These are phyloP conservation scores for Neostethus bicornis DNA, from an alignment of 2,797 vertebrate genomes.

Conservation along the genomic window DNA sequence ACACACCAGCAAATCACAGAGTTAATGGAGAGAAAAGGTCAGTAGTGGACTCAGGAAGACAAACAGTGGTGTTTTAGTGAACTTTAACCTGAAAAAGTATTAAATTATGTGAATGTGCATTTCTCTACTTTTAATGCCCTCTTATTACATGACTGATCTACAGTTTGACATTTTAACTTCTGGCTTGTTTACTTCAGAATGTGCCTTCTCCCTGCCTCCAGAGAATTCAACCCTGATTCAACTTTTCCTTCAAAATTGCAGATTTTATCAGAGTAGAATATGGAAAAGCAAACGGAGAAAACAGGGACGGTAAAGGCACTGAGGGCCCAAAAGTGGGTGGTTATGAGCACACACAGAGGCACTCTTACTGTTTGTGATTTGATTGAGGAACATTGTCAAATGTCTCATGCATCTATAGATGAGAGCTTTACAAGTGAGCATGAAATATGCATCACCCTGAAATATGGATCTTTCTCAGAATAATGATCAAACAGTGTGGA, in stretches of 20 bases:
- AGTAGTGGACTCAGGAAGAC: too few relatives aligned
- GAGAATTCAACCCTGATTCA: conserved; percentile 34
- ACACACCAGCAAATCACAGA: too few relatives aligned
- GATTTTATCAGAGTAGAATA: conserved; percentile 18
- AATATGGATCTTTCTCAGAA: conserved; percentile 62
- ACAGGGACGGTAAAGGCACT: conserved; percentile 19
- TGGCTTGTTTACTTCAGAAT: neutral
- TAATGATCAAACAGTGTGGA: conserved; percentile 62
- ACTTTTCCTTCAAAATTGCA: conserved; percentile 12
- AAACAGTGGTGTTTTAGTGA: too few relatives aligned
- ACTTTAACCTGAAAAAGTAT: too few relatives aligned
- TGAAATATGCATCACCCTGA: conserved; percentile 71
- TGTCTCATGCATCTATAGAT: conserved; percentile 65
- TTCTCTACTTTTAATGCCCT: neutral
- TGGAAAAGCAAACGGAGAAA: conserved; percentile 10
- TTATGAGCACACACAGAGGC: conserved; percentile 33
- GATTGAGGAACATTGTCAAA: conserved; percentile 58
- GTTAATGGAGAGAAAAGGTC: too few relatives aligned
- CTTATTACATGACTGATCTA: conserved; percentile 4
- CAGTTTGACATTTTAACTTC: conserved; percentile 22
- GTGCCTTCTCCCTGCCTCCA: conserved; percentile 1
- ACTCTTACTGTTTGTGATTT: conserved; percentile 56
- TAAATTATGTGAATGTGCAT: neutral
- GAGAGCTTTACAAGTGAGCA: conserved; percentile 52
- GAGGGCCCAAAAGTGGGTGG: conserved; percentile 27